phyloP scores from a whole-genome alignment of 2,888 invertebrate species.

The Parapristionchus giblindavisi region DNA sequence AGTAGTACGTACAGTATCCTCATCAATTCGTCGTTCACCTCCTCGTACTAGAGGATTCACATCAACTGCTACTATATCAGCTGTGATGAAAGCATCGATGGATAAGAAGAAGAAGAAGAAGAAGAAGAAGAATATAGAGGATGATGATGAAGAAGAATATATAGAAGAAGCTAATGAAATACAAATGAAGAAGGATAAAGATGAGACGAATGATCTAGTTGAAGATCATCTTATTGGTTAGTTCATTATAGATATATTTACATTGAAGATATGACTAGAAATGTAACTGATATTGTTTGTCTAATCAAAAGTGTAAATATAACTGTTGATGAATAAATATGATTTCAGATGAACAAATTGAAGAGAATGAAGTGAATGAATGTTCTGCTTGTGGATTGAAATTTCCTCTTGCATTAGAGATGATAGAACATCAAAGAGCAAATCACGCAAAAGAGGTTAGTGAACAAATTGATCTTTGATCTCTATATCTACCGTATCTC shows the following conservation, averaged over 20 bases:
- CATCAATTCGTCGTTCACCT: conserved; percentile 19
- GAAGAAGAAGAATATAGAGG: conserved; percentile 11
- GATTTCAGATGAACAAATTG: too few species aligned
- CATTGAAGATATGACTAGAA: too few species aligned
- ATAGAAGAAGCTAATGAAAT: background rate
- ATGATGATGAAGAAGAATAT: background rate
- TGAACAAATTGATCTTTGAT: too few species aligned
- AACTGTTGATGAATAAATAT: too few species aligned
- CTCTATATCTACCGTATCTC: background rate
- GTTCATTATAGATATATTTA: too few species aligned
- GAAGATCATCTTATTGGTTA: too few species aligned
- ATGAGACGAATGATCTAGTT: too few species aligned
- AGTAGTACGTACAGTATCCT: too few species aligned
- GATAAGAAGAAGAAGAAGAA: conserved; percentile 3
- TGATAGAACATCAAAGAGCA: conserved; percentile 11
- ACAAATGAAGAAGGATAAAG: too few species aligned
- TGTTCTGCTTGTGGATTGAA: background rate
- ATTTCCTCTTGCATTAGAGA: conserved; percentile 7
- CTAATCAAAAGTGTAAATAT: too few species aligned
- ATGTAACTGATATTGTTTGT: too few species aligned
- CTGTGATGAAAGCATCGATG: conserved; percentile 14
- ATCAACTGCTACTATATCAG: background rate
- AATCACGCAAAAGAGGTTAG: conserved; percentile 1
- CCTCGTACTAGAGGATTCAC: conserved; percentile 19
- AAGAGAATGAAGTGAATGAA: background rate